Evolutionary conservation across 2,797 vertebrate genomes (phyloP).

Genomic region (Sebastiscus albofasciatus): DNA sequence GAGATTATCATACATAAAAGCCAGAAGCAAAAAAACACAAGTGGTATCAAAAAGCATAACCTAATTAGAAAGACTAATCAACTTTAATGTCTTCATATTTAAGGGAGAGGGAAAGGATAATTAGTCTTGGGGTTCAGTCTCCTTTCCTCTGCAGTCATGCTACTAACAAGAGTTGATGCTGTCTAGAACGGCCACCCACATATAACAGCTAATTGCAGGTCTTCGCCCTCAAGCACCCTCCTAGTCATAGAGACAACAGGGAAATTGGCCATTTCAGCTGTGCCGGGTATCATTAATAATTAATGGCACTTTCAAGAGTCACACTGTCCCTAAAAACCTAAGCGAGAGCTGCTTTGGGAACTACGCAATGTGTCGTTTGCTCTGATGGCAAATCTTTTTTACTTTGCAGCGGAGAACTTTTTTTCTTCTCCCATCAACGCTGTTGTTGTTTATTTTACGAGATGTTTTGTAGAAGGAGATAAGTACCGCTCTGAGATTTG

Average conservation of each 20-base stretch:
- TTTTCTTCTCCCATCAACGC: background rate
- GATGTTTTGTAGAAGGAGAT: constrained; percentile 1
- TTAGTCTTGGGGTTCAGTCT: constrained; percentile 75
- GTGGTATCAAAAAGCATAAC: constrained; percentile 82
- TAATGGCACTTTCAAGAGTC: constrained; percentile 78
- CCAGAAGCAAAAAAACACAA: constrained; percentile 75
- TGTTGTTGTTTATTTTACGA: constrained; percentile 28
- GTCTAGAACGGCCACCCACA: constrained; percentile 82
- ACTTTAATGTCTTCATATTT: constrained; percentile 86
- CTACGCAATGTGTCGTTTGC: constrained; percentile 40
- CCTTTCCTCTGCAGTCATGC: constrained; percentile 78
- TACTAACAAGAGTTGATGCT: constrained; percentile 80
- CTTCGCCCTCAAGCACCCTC: constrained; percentile 81
- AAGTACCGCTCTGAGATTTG: constrained; percentile 33
- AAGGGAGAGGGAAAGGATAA: constrained; percentile 78
- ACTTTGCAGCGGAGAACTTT: background rate
- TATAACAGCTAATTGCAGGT: constrained; percentile 85
- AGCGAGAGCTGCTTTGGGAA: constrained; percentile 49
- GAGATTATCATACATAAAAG: constrained; percentile 74
- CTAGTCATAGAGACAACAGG: constrained; percentile 81
- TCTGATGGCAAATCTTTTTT: constrained; percentile 54
- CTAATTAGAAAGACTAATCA: constrained; percentile 87
- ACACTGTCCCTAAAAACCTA: constrained; percentile 72
- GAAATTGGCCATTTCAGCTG: constrained; percentile 80
- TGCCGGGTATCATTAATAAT: constrained; percentile 81